Conservation (phyloP, 2,888 invertebrate species). For the Steromphala cineraria region DNA sequence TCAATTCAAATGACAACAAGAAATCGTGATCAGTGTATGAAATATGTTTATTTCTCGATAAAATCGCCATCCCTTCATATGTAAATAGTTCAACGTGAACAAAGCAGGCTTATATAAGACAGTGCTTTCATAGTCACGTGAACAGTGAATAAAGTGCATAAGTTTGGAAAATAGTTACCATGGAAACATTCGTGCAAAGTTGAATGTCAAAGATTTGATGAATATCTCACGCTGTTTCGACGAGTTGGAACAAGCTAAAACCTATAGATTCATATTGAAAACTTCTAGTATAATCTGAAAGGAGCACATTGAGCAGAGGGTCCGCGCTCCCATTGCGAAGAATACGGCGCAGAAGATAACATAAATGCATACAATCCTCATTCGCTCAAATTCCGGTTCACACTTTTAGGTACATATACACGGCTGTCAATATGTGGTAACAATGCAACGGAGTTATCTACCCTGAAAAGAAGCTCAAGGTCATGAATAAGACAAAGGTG, state of each 20-base stretch:
- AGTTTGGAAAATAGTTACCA: conserved; percentile 17
- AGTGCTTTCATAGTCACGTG: conserved; percentile 15
- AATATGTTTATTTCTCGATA: conserved; percentile 27
- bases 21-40: conserved; percentile 9
- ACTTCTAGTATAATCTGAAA: conserved; percentile 3
- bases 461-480: not conserved
- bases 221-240: not conserved
- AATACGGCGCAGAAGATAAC: not conserved
- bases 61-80: conserved; percentile 23
- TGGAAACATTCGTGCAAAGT: conserved; percentile 19
- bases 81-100: conserved; percentile 19
- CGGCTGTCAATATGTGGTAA: not conserved
- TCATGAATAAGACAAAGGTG: too few species aligned
- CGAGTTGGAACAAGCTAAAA: conserved; percentile 10
- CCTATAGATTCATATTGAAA: not conserved
- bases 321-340: not conserved
- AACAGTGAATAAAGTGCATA: conserved; percentile 22
- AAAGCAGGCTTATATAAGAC: conserved; percentile 6
- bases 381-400: not conserved
- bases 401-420: not conserved
- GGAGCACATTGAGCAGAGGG: conserved; percentile 4
- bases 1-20: not conserved
- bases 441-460: not conserved
- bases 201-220: conserved; percentile 14
- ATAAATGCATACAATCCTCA: not conserved